Percentiles rank a stretch among this genome's conserved stretches.
phyloP scores from a whole-genome alignment of 1,140 invertebrate species.

The Euura lappo region DNA sequence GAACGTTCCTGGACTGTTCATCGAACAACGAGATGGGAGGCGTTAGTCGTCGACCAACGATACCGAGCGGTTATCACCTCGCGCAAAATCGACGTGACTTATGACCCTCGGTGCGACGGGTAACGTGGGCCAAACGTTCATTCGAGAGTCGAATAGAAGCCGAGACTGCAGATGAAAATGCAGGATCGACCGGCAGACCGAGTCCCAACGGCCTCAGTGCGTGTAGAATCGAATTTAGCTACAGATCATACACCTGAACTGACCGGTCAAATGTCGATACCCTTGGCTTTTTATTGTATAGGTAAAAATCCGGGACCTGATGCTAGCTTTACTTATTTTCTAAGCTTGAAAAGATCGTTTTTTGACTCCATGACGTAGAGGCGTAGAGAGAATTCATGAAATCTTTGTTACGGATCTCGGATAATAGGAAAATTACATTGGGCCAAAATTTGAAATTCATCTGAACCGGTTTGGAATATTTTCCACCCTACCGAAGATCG shows the following conservation, averaged over 20 bases:
- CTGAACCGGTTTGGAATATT: no score
- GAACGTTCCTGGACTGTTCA: constrained; percentile 27
- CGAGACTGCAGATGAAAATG: constrained; percentile 8
- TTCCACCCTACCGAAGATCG: no score
- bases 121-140: constrained; percentile 22
- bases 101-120: constrained; percentile 23
- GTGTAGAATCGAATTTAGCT: background rate
- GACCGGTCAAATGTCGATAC: no score
- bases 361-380: no score
- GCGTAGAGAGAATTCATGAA: no score
- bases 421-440: no score
- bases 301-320: no score
- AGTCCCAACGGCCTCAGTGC: background rate
- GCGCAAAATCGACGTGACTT: constrained; percentile 26
- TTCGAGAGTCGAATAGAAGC: constrained; percentile 6
- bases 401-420: no score
- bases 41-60: constrained; percentile 5
- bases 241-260: background rate
- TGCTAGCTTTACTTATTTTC: no score
- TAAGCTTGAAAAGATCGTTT: no score
- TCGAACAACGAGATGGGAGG: constrained; percentile 9
- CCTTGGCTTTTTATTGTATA: no score
- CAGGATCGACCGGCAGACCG: background rate
- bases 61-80: constrained; percentile 22
- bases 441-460: no score